Base-by-base conservation (phyloP, 2,113 vertebrate genomes). In the Pygathrix nemaeus region DNA sequence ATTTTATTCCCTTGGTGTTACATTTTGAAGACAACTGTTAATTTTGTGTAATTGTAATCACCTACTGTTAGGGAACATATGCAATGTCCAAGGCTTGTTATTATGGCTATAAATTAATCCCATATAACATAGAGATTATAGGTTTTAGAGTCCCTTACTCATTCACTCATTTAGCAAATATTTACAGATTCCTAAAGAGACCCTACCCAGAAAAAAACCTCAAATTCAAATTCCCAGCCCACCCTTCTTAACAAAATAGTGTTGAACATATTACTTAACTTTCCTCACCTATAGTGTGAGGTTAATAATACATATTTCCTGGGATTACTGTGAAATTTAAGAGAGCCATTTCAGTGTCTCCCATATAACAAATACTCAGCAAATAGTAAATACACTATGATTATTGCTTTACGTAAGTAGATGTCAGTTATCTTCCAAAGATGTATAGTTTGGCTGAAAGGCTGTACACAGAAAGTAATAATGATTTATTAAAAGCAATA, bases 401-500 rank as follows among this genome's bases (percentile, higher is more conserved):
- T 70, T 83, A 21, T 72, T 87, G 30, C 32, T 95, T 85, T 66
- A 38, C 2, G 1, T 85, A 52, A 57, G 23, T 57, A 61, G 72
- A 23, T 90, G n/a, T 23, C 45, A 66, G 23, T 88, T 61, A 83
- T 80, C 45, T 94, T 68, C 50, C n/a, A 43, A 94, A 21, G 66
- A 73, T 80, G 79, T 94, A 81, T 6, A 30, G 52, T 96, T 84
- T 81, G 76, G 6, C 52, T 93, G 52, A 93, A 75, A 92, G 61
- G 21, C 55, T 76, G 4, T 9, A 73, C 45, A 66, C 25, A 93
- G 43, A 85, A 30, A 92, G 18, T 40, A 92, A 91, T 18, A 38
- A 87, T 27, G 21, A 90, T n/a, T 79, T 86, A 68, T 68, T 89
- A 68, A 94, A 92, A 97, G 18, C 4, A 59, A 83, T 43, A 81